Base-by-base conservation (phyloP, 2,113 vertebrate genomes). In the Lepus timidus region DNA sequence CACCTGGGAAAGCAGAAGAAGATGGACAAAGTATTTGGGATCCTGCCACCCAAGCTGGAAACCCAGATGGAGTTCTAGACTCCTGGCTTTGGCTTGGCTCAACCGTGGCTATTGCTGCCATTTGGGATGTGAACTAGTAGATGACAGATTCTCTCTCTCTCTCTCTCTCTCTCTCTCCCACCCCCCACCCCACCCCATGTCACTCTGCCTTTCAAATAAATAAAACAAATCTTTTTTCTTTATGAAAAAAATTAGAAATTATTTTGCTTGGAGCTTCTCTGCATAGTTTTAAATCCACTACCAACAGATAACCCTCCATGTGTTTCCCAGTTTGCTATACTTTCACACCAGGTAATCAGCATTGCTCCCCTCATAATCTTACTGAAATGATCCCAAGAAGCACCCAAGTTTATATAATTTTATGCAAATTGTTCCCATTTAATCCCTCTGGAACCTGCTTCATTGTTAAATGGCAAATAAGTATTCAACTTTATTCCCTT, bases 371-470 rank as follows among this genome's bases (percentile, higher is more conserved):
- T 39, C 20, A 23, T 16, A 64, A 65, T 58, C n/a, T 76, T 36
- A 36, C 6, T 65, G 29, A 79, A 16, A 4, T 81, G 1, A 67
- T 92, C 55, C 64, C 82, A 44, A 92, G 73, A 94, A 58, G 36
- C 19, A 67, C 22, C 16, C 7, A 52, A 29, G 9, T 62, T 80
- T 82, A 75, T 11, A 89, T 71, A 81, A 68, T 79, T 74, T 87
- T 78, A 83, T 73, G 19, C 1, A 49, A 62, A 27, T 33, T 61
- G 4, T 67, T 95, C 64, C 23, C 61, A 61, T 58, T 92, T 74
- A 74, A 88, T 74, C 78, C 70, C 39, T 75, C 62, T 85, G 85
- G 29, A 91, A 83, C 27, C 81, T 86, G n/a, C 55, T 89, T 92
- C 9, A 27, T 61, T 71, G 17, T 94, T 58, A 68, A 6, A 9